Percentiles rank a stretch among this genome's conserved stretches.
These are phyloP conservation scores for Tetrao urogallus DNA, from an alignment of 2,113 vertebrate genomes.

Conservation along the genomic window DNA sequence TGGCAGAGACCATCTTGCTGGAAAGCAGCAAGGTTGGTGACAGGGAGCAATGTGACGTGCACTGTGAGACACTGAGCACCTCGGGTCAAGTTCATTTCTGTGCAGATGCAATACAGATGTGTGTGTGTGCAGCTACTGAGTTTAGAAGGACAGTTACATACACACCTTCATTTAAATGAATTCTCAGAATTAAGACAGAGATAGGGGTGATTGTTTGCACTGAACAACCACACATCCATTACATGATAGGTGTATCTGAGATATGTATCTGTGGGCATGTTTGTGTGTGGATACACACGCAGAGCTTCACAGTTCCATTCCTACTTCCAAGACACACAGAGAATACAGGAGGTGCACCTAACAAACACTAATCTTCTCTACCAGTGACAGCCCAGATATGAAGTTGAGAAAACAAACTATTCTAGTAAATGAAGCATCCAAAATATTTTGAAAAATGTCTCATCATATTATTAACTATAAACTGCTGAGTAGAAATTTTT, in stretches of 20 bases:
- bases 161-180: background rate
- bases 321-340: background rate
- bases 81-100: rapidly evolving
- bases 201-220: background rate
- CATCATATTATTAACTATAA: background rate
- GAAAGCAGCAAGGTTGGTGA: background rate
- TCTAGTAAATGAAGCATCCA: background rate
- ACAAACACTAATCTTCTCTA: background rate
- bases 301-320: background rate
- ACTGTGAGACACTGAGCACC: background rate
- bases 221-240: background rate
- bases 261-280: rapidly evolving
- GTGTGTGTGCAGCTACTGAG: rapidly evolving
- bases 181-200: background rate
- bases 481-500: background rate
- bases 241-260: background rate
- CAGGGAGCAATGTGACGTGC: rapidly evolving
- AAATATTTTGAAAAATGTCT: background rate
- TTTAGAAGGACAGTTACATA: background rate
- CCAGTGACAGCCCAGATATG: background rate
- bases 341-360: background rate
- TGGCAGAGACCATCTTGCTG: slow-evolving; percentile 48
- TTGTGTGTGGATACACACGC: background rate
- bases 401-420: background rate
- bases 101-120: rapidly evolving